phyloP scores from a whole-genome alignment of 2,888 invertebrate genomes.

The Agrochola litura region DNA sequence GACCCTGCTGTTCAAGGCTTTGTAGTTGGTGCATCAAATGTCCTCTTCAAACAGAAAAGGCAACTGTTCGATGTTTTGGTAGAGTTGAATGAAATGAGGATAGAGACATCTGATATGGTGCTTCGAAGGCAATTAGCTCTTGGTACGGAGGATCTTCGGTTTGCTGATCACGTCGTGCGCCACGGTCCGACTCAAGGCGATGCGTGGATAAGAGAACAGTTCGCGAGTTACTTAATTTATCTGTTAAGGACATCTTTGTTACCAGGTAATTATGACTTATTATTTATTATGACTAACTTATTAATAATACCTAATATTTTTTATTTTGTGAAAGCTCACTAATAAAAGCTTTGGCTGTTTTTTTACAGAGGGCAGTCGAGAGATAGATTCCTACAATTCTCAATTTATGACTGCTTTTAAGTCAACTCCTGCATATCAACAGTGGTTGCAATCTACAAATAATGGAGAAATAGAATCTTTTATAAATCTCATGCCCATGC shows the following conservation, averaged over 20 bases:
- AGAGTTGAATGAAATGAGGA: constrained; percentile 96
- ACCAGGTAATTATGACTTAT: constrained; percentile 88
- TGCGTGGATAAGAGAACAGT: constrained; percentile 98
- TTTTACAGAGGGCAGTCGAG: constrained; percentile 93
- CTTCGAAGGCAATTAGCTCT: constrained; percentile 95
- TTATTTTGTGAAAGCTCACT: constrained; percentile 14
- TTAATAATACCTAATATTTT: background rate
- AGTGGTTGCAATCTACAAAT: constrained; percentile 93
- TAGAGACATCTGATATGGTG: constrained; percentile 95
- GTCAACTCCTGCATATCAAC: constrained; percentile 96
- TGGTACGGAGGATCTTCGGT: constrained; percentile 98
- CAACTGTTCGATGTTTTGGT: constrained; percentile 98
- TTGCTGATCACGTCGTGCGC: constrained; percentile 97
- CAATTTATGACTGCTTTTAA: constrained; percentile 96
- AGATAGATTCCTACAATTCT: constrained; percentile 96
- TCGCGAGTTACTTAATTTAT: constrained; percentile 96
- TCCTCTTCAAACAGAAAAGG: constrained; percentile 98
- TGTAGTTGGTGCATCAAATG: constrained; percentile 99
- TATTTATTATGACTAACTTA: background rate
- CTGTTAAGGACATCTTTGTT: constrained; percentile 94
- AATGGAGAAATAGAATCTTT: constrained; percentile 92
- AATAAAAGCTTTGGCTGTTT: constrained; percentile 12
- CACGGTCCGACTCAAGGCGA: constrained; percentile 95
- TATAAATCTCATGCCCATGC: constrained; percentile 94
- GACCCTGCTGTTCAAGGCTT: constrained; percentile 96